Conservation (phyloP, 1,140 invertebrate genomes). For the Mactra quadrangularis region DNA sequence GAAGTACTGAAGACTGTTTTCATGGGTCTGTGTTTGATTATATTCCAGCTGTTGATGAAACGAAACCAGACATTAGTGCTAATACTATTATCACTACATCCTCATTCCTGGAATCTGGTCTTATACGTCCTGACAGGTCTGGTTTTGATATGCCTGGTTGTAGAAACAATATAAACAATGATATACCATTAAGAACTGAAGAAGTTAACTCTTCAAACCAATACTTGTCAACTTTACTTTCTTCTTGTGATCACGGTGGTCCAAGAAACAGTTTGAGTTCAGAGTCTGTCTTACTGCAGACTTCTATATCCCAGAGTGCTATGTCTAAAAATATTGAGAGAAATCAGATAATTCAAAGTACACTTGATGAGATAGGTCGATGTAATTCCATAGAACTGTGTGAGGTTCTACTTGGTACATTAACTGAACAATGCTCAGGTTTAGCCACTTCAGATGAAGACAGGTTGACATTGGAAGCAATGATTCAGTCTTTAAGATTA, state of each 20-base stretch:
- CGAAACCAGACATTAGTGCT: background rate
- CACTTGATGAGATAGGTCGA: background rate
- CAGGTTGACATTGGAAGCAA: constrained; percentile 34
- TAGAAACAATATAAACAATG: background rate
- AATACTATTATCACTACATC: background rate
- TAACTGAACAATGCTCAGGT: constrained; percentile 59
- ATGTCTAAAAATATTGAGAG: constrained; percentile 43
- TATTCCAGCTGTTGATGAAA: too few relatives aligned
- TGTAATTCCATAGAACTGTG: constrained; percentile 22
- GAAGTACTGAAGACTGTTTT: too few relatives aligned
- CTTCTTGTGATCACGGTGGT: too few relatives aligned
- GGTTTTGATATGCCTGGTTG: background rate
- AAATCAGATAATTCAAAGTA: background rate
- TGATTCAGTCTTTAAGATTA: constrained; percentile 12
- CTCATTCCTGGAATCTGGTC: background rate
- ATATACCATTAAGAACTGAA: constrained; percentile 20
- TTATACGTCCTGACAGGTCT: background rate
- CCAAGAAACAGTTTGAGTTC: too few relatives aligned
- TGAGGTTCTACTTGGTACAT: constrained; percentile 52
- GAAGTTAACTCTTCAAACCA: background rate
- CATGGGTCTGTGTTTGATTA: too few relatives aligned
- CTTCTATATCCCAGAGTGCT: too few relatives aligned
- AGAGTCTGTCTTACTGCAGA: too few relatives aligned
- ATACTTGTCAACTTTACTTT: background rate
- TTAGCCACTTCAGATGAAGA: constrained; percentile 56